A percentile compares a stretch with the other conserved stretches of the same genome.
These are phyloP conservation scores for Antheraea assamensis DNA, from an alignment of 2,888 invertebrate species.

Conservation along the genomic window DNA sequence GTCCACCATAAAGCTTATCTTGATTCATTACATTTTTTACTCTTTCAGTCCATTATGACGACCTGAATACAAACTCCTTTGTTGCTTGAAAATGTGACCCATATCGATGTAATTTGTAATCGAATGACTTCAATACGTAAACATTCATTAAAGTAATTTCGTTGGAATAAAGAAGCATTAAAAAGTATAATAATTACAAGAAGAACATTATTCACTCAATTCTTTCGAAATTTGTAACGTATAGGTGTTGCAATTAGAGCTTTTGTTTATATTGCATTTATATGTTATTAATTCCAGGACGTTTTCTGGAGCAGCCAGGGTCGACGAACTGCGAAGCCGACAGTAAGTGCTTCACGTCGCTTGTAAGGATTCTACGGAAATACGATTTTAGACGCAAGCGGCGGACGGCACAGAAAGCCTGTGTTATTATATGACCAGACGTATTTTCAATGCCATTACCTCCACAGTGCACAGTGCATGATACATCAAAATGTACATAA, in stretches of 20 bases:
- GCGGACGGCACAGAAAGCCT: slow-evolving; percentile 53
- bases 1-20: slow-evolving; percentile 77
- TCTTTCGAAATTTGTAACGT: slow-evolving; percentile 29
- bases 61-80: slow-evolving; percentile 64
- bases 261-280: slow-evolving; percentile 59
- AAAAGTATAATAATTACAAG: slow-evolving; percentile 42
- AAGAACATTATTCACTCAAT: slow-evolving; percentile 46
- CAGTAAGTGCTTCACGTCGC: slow-evolving; percentile 77
- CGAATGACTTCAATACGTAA: slow-evolving; percentile 42
- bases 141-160: background rate
- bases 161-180: slow-evolving; percentile 42
- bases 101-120: slow-evolving; percentile 67
- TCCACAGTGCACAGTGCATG: slow-evolving; percentile 30
- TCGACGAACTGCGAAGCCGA: slow-evolving; percentile 79
- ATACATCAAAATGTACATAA: slow-evolving; percentile 35
- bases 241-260: slow-evolving; percentile 49
- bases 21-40: slow-evolving; percentile 69
- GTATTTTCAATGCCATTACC: slow-evolving; percentile 51
- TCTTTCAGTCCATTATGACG: slow-evolving; percentile 62
- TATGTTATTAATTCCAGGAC: slow-evolving; percentile 60
- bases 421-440: slow-evolving; percentile 43
- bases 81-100: slow-evolving; percentile 66
- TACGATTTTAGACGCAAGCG: slow-evolving; percentile 76
- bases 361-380: slow-evolving; percentile 82
- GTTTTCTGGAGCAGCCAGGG: slow-evolving; percentile 62